Base-by-base conservation (phyloP, 2,888 invertebrate genomes). In the Hydroisotoma schaefferi region DNA sequence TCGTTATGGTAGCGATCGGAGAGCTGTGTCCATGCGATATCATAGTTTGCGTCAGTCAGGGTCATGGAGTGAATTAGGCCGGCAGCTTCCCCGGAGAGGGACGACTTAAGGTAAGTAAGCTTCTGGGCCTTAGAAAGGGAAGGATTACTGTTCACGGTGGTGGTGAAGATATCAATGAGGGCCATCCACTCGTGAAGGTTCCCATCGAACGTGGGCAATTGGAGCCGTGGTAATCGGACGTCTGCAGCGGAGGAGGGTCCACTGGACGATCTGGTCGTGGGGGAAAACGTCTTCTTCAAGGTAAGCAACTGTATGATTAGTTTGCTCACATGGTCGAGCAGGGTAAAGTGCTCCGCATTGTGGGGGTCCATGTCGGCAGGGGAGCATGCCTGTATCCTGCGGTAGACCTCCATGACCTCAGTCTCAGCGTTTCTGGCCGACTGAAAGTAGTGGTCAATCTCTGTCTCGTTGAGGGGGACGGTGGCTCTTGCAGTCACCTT, bases 201-300 rank as follows among this genome's bases (percentile, higher is more conserved):
- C 1, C 65, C 65, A 22, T n/a, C 8, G 29, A 65, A 65, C 15
- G 26, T 23, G 0, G 60, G 57, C 2, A 64, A 12, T 6, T 64
- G 43, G 3, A 64, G 28, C 22, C 26, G 18, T 5, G 64, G 64
- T 4, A 64, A 28, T 18, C 44, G 37, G 12, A 63, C 44, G 10
- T n/a, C n/a, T n/a, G n/a, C n/a, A n/a, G n/a, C n/a, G n/a, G n/a
- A n/a, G n/a, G n/a, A n/a, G n/a, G 33, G 33, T 33, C 10, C 12
- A 33, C 10, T 33, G 8, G 33, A 10, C 10, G 33, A 10, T 33
- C 10, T 33, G 8, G 33, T 33, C 12, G 33, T 10, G 8, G 33
- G 8, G 33, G 10, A 8, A 12, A 33, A 33, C n/a, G n/a, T n/a
- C n/a, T n/a, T n/a, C n/a, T n/a, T n/a, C n/a, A n/a, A n/a, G n/a